phyloP scores from a whole-genome alignment of 2,888 invertebrate genomes.

The Polyommatus iphigenia region DNA sequence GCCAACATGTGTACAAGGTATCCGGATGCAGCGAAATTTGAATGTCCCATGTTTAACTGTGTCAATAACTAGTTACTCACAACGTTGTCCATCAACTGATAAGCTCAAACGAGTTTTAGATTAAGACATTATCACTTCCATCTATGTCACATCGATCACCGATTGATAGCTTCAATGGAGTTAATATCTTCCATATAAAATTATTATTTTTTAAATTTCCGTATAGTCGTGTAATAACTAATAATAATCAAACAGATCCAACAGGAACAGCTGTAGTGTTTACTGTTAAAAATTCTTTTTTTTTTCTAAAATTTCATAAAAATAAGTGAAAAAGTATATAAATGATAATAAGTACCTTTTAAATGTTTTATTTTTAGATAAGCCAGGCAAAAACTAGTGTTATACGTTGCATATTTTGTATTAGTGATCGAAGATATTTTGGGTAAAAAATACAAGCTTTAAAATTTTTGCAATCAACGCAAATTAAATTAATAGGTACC shows the following conservation, averaged over 20 bases:
- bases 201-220: too few species aligned
- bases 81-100: neutral
- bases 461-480: neutral
- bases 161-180: neutral
- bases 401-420: neutral
- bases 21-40: conserved; percentile 4
- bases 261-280: too few species aligned
- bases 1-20: too few species aligned
- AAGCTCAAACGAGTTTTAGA: neutral
- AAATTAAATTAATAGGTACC: neutral
- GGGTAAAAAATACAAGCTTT: neutral
- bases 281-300: too few species aligned
- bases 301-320: too few species aligned
- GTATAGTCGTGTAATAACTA: too few species aligned
- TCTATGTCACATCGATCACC: neutral
- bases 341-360: too few species aligned
- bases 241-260: too few species aligned
- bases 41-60: neutral
- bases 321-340: too few species aligned
- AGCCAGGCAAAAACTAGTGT: neutral
- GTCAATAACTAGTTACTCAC: neutral
- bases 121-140: neutral
- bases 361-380: neutral
- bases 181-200: too few species aligned
- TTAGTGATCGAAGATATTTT: too few species aligned